Conservation (phyloP, 1,140 invertebrate genomes). For the Parapsyche elsis region DNA sequence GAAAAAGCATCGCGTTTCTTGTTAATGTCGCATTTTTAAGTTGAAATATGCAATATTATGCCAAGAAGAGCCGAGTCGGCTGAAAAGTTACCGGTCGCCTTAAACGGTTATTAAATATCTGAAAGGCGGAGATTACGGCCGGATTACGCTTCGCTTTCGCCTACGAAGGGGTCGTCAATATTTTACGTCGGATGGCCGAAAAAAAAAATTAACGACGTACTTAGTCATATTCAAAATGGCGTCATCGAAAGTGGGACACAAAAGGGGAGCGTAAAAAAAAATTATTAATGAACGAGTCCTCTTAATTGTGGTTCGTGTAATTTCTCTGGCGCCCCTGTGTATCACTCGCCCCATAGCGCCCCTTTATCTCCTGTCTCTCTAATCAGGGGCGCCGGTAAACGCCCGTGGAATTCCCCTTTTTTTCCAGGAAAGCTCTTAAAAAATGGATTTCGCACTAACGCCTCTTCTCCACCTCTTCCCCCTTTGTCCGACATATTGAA, state of each 20-base stretch:
- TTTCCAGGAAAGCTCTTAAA: conserved; percentile 9
- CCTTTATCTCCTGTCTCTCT: conserved; percentile 28
- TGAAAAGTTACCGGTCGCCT: too few relatives aligned
- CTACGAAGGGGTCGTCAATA: too few relatives aligned
- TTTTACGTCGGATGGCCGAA: too few relatives aligned
- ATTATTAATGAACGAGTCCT: conserved; percentile 52
- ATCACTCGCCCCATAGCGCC: neutral
- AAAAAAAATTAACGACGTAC: too few relatives aligned
- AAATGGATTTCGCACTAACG: conserved; percentile 26
- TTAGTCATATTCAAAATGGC: conserved; percentile 7
- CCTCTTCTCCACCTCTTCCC: neutral
- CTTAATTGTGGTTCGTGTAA: conserved; percentile 54
- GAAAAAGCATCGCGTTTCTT: too few relatives aligned
- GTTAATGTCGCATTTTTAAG: too few relatives aligned
- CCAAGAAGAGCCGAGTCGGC: too few relatives aligned
- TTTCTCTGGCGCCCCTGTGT: conserved; percentile 32
- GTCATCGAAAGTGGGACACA: conserved; percentile 39
- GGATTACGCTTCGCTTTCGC: too few relatives aligned
- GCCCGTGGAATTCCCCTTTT: conserved; percentile 29
- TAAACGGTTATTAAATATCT: too few relatives aligned
- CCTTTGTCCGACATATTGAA: conserved; percentile 22
- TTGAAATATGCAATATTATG: too few relatives aligned
- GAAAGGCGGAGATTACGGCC: too few relatives aligned
- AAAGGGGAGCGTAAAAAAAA: conserved; percentile 7
- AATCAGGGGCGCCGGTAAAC: conserved; percentile 44